Evolutionary conservation across 2,113 vertebrate genomes (phyloP).

Genomic region (Agapornis roseicollis): DNA sequence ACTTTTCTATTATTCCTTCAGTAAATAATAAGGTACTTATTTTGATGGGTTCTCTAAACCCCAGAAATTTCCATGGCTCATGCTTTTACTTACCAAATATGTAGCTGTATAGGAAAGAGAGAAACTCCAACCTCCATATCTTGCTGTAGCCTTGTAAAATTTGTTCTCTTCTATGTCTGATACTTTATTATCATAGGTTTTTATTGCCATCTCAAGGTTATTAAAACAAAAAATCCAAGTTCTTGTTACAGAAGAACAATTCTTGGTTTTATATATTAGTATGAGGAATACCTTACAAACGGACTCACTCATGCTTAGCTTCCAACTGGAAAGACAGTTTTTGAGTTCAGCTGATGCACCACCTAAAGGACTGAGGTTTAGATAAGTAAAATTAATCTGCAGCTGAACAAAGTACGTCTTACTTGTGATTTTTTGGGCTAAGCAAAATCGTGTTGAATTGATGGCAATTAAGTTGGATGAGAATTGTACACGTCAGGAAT

Average conservation of each 20-base stretch:
- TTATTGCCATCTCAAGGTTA: background rate
- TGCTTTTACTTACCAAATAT: background rate
- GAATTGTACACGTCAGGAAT: background rate
- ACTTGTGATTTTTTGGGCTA: accelerated
- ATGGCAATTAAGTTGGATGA: background rate
- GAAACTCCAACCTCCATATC: background rate
- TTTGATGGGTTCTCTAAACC: background rate
- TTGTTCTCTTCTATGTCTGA: background rate
- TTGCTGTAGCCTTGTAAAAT: background rate
- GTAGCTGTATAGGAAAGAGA: background rate
- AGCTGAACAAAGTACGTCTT: background rate
- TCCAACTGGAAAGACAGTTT: background rate
- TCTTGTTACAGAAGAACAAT: background rate
- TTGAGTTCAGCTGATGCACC: background rate
- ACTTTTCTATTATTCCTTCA: background rate
- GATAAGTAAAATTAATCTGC: background rate
- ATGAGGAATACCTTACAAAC: background rate
- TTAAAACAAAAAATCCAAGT: background rate
- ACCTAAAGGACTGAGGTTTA: background rate
- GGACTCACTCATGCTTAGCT: background rate
- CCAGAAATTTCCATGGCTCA: background rate
- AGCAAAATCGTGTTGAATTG: background rate
- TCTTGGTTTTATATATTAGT: background rate
- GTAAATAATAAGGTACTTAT: background rate
- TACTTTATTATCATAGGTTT: background rate